A percentile compares a stretch with the other conserved stretches of the same genome.
Evolutionary conservation across 2,888 invertebrate genomes (phyloP).

Genomic region (Drosophila kuntzei): DNA sequence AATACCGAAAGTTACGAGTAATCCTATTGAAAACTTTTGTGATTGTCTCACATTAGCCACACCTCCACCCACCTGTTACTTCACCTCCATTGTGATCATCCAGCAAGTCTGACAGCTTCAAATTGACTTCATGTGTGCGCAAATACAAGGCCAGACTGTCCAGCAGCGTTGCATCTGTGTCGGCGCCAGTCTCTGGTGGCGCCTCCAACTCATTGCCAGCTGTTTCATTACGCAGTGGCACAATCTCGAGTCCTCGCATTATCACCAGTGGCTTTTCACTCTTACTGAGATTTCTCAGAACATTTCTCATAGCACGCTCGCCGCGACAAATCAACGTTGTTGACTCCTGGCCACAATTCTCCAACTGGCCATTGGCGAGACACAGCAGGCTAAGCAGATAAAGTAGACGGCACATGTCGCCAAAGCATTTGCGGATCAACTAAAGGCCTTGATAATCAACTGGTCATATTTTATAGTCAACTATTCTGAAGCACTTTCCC

Average conservation of each 20-base stretch:
- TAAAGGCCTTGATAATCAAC: constrained; percentile 67
- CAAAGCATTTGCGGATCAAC: constrained; percentile 63
- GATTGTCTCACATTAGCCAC: too few species aligned
- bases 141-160: constrained; percentile 89
- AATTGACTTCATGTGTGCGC: constrained; percentile 90
- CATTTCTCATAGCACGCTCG: constrained; percentile 86
- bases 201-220: constrained; percentile 20
- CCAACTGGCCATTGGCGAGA: constrained; percentile 44
- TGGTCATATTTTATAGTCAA: constrained; percentile 70
- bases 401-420: constrained; percentile 58
- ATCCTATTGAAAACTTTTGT: constrained; percentile 28
- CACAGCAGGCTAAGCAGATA: constrained; percentile 39
- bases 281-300: constrained; percentile 87
- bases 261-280: constrained; percentile 80
- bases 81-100: constrained; percentile 59
- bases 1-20: neutral
- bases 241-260: constrained; percentile 84
- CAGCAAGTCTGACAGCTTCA: constrained; percentile 89
- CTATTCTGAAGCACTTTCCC: constrained; percentile 67
- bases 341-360: constrained; percentile 53
- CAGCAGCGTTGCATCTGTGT: constrained; percentile 78
- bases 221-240: constrained; percentile 76
- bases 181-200: constrained; percentile 4
- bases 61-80: constrained; percentile 48
- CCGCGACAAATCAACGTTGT: constrained; percentile 86